phyloP scores from a whole-genome alignment of 2,797 vertebrate species.

The Pseudochirops corinnae region DNA sequence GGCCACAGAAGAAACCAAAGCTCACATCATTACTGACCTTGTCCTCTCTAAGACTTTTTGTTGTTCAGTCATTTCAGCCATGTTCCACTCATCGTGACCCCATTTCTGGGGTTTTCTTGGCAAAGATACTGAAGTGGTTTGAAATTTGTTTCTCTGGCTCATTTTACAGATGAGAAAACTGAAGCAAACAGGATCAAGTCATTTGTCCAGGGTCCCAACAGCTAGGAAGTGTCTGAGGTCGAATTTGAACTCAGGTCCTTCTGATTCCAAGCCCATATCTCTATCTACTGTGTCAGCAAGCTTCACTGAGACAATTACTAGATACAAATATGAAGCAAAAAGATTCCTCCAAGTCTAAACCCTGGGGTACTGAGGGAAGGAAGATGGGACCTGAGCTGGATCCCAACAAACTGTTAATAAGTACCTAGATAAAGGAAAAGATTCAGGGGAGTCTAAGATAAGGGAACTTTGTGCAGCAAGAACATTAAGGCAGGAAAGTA shows the following conservation, averaged over 20 bases:
- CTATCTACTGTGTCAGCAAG: background rate
- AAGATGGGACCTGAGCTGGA: background rate
- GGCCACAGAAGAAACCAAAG: background rate
- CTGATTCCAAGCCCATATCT: background rate
- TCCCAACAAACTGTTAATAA: background rate
- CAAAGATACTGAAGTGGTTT: background rate
- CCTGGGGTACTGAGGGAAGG: background rate
- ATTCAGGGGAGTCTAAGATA: background rate
- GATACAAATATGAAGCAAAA: background rate
- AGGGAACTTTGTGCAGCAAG: background rate
- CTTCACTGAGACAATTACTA: background rate
- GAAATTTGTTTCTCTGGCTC: too few relatives aligned
- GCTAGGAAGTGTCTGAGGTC: background rate
- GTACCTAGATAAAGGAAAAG: background rate
- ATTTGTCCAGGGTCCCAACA: background rate
- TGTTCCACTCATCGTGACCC: background rate
- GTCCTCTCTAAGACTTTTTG: background rate
- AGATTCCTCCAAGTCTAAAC: background rate
- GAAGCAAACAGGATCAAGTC: background rate
- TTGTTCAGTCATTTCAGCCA: background rate
- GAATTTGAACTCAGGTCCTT: background rate
- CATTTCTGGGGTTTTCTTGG: too few relatives aligned
- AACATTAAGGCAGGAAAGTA: background rate
- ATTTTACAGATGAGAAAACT: too few relatives aligned
- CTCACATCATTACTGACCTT: background rate